These are phyloP conservation scores for Podabrus alpinus DNA, from an alignment of 2,888 invertebrate genomes.

Conservation along the genomic window DNA sequence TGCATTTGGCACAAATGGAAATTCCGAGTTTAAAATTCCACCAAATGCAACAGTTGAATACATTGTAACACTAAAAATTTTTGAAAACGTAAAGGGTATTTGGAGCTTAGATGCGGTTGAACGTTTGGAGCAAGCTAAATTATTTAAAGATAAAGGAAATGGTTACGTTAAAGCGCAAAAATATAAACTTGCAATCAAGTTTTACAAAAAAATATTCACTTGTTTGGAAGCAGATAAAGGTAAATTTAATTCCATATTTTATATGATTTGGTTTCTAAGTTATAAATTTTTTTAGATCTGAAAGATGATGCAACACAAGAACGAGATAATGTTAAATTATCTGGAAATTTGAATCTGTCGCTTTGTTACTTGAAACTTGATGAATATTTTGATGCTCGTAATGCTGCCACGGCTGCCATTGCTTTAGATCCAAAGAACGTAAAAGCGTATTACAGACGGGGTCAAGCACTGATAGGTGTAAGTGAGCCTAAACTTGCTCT, in stretches of 20 bases:
- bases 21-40: conserved; percentile 73
- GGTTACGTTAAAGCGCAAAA: conserved; percentile 83
- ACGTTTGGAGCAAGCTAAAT: conserved; percentile 78
- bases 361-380: conserved; percentile 78
- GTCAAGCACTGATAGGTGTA: conserved; percentile 75
- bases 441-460: conserved; percentile 88
- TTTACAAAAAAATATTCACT: conserved; percentile 79
- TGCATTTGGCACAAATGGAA: conserved; percentile 77
- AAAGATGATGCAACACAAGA: conserved; percentile 55
- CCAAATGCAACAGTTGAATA: conserved; percentile 80
- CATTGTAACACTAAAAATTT: conserved; percentile 77
- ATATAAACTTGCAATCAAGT: conserved; percentile 77
- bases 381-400: conserved; percentile 71
- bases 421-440: conserved; percentile 75
- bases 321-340: conserved; percentile 64
- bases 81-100: conserved; percentile 81
- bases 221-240: conserved; percentile 65
- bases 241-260: conserved; percentile 34
- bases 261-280: neutral
- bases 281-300: conserved; percentile 41
- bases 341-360: conserved; percentile 80
- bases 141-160: conserved; percentile 90
- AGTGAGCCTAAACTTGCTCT: conserved; percentile 80
- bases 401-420: conserved; percentile 78
- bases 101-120: conserved; percentile 84